Conservation (phyloP, 2,888 invertebrate species). For the Orthonevra nobilis region DNA sequence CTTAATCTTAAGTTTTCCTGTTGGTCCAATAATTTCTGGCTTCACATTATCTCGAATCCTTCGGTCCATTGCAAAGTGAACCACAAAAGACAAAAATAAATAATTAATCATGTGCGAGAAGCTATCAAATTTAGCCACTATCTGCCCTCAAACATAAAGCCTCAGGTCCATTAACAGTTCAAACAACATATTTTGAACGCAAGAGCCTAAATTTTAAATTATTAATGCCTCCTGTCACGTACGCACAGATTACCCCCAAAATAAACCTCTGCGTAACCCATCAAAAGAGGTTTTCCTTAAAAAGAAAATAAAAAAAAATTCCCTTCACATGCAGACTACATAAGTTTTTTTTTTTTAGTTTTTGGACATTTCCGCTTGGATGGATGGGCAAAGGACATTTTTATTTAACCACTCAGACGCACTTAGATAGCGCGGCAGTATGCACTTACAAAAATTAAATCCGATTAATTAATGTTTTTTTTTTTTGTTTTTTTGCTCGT, state of each 20-base stretch:
- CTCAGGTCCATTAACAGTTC: not conserved
- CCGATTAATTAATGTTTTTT: conserved; percentile 46
- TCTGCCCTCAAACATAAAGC: conserved; percentile 1
- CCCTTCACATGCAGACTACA: too few species aligned
- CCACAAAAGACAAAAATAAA: not conserved
- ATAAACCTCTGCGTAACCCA: too few species aligned
- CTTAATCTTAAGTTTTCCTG: too few species aligned
- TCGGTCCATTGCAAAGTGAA: too few species aligned
- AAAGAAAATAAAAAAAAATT: too few species aligned
- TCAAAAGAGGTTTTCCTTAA: not conserved
- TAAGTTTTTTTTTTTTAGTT: not conserved
- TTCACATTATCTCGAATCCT: too few species aligned
- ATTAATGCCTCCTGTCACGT: conserved; percentile 30
- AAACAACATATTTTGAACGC: not conserved
- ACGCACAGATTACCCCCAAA: conserved; percentile 24
- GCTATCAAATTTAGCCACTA: conserved; percentile 15
- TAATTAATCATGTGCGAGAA: conserved; percentile 5
- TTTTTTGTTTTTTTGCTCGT: not conserved
- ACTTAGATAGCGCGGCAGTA: conserved; percentile 39
- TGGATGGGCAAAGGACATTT: conserved; percentile 39
- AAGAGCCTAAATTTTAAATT: conserved; percentile 15
- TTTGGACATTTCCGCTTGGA: conserved; percentile 6
- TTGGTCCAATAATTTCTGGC: too few species aligned
- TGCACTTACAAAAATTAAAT: conserved; percentile 53
- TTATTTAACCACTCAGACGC: conserved; percentile 50